Evolutionary conservation across 2,797 vertebrate genomes (phyloP), one percentile per base, ranked within the genome.

Genomic region (Amblyraja radiata): DNA sequence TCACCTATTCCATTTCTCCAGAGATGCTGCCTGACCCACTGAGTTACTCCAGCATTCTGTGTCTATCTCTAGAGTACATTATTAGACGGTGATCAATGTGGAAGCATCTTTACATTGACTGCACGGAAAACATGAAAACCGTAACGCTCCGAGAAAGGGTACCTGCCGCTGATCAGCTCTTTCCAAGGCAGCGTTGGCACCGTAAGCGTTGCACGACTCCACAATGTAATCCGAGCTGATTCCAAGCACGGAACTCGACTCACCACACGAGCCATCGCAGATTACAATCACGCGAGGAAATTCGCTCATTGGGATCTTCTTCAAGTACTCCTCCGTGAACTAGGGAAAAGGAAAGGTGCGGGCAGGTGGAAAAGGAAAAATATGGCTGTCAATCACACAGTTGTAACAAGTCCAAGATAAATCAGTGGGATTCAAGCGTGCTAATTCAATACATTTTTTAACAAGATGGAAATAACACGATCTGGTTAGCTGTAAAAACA

Each of bases 81-180:
- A 16, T 16, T 68, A 11, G 16, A 1, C 11, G 16, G 65, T 11
- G 10, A 68, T 68, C 65, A 68, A 68, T 11, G 65, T 68, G 16
- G 65, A 68, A 18, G 68, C 23, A 6, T 74, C 18, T 74, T 74
- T 74, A 74, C 23, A 74, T 23, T 68, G 61, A 14, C 32, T 36
- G n/a, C 16, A 88, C 16, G 36, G 11, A 14, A 65, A 36, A 68
- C 14, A 21, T 21, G 63, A 8, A 88, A 68, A 88, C 36, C 21
- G 23, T 21, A 74, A 74, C 21, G 71, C 23, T 74, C 39, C 39
- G 21, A 7, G 77, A 91, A 46, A 39, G 5, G 0, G 39, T 95
- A 96, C 96, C 96, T 97, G 95, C 95, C 96, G 96, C 94, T 98
- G 96, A 94, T 97, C 97, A 84, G 96, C 95, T 95, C 97, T 95